These are phyloP conservation scores for Pleuronectes platessa DNA, from an alignment of 2,113 vertebrate species.

Conservation along the genomic window DNA sequence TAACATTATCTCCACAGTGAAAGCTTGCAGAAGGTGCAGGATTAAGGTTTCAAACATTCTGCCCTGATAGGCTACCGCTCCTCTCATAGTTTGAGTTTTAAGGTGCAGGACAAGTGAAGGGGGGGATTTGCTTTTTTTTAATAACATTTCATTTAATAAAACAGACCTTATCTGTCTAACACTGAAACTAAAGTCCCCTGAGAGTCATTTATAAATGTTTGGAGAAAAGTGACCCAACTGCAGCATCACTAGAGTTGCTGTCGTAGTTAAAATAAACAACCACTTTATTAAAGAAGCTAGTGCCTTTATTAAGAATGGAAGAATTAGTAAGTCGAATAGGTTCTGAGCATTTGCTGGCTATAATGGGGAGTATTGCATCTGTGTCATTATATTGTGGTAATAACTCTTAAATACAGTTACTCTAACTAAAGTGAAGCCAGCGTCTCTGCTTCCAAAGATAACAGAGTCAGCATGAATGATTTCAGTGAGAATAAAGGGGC, in stretches of 20 bases:
- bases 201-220: background rate
- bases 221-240: background rate
- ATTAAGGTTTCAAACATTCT: background rate
- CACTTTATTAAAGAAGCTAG: conserved; percentile 5
- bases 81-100: background rate
- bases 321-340: background rate
- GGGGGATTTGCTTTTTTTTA: background rate
- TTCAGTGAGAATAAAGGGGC: conserved; percentile 13
- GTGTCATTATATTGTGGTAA: conserved; percentile 46
- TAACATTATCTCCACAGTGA: conserved; percentile 49
- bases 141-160: background rate
- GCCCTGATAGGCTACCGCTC: background rate
- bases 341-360: background rate
- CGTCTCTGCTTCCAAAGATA: conserved; percentile 19
- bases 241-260: background rate
- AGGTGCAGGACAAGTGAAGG: background rate
- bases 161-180: background rate
- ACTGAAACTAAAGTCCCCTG: background rate
- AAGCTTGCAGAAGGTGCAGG: background rate
- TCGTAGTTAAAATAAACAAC: background rate
- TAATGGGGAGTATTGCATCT: background rate
- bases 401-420: conserved; percentile 14
- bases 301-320: conserved; percentile 45
- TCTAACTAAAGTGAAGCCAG: background rate
- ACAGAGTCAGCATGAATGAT: conserved; percentile 6